Evolutionary conservation across 2,888 invertebrate species (phyloP).

Genomic region (Octonoba sinensis): DNA sequence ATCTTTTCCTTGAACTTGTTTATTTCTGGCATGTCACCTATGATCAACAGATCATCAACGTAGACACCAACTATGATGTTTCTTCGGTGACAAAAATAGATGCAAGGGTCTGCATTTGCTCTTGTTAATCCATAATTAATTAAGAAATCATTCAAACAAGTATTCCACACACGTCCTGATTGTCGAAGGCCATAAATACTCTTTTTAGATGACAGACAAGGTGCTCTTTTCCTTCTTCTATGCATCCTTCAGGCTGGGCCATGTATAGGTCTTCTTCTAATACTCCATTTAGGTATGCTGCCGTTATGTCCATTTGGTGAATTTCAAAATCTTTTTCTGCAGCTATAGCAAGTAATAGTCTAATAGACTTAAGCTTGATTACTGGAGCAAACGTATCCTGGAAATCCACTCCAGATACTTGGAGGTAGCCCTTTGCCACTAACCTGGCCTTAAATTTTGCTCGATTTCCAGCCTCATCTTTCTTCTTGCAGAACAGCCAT

Average conservation of each 20-base stretch:
- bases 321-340: slow-evolving; percentile 9
- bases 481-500: slow-evolving; percentile 17
- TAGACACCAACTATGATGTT: slow-evolving; percentile 10
- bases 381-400: background rate
- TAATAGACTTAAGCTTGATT: slow-evolving; percentile 13
- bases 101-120: slow-evolving; percentile 33
- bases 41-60: slow-evolving; percentile 41
- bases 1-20: slow-evolving; percentile 3
- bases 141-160: slow-evolving; percentile 17
- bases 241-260: slow-evolving; percentile 26
- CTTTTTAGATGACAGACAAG: slow-evolving; percentile 5
- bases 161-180: slow-evolving; percentile 23
- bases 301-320: slow-evolving; percentile 41
- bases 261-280: too few species aligned
- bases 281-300: slow-evolving; percentile 52
- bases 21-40: slow-evolving; percentile 4
- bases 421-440: slow-evolving; percentile 24
- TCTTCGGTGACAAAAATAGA: slow-evolving; percentile 14
- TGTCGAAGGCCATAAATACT: too few species aligned
- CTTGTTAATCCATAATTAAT: slow-evolving; percentile 8
- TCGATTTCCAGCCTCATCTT: slow-evolving; percentile 38
- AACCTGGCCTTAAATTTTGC: slow-evolving; percentile 67
- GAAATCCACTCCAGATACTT: slow-evolving; percentile 24
- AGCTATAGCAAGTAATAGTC: slow-evolving; percentile 8
- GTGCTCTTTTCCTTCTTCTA: slow-evolving; percentile 8